These are phyloP conservation scores for Cylloceria caligata DNA, from an alignment of 2,888 invertebrate species.

Conservation along the genomic window DNA sequence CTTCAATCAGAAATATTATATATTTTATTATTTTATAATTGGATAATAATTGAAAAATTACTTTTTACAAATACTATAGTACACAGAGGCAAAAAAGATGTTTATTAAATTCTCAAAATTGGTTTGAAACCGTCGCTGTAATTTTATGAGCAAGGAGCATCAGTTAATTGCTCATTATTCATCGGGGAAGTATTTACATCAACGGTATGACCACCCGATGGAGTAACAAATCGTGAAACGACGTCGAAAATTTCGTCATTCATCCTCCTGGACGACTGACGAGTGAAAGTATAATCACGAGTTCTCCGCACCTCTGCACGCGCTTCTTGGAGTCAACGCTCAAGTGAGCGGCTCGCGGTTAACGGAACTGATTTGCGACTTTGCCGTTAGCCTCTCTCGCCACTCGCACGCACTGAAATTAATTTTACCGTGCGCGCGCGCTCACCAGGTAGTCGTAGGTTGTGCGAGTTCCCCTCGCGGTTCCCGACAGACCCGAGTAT, in stretches of 20 bases:
- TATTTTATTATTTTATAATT: not conserved
- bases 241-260: conserved; percentile 54
- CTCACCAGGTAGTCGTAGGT: not conserved
- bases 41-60: not conserved
- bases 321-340: not conserved
- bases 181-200: not conserved
- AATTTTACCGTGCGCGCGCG: conserved; percentile 22
- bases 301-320: conserved; percentile 25
- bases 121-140: not conserved
- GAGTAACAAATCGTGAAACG: conserved; percentile 39
- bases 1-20: not conserved
- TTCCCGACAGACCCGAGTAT: not conserved
- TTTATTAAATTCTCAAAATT: not conserved
- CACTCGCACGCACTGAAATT: conserved; percentile 16
- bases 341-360: conserved; percentile 31
- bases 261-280: conserved; percentile 44
- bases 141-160: not conserved
- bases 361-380: conserved; percentile 60
- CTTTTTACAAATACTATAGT: too few relatives aligned
- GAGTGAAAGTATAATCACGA: conserved; percentile 62
- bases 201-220: conserved; percentile 26
- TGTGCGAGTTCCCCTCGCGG: not conserved
- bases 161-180: conserved; percentile 15
- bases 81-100: too few relatives aligned
- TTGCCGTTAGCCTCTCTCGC: conserved; percentile 6